Evolutionary conservation across 2,797 vertebrate species (phyloP), one percentile per base, ranked within the genome.

Genomic region (Cynopterus sphinx): DNA sequence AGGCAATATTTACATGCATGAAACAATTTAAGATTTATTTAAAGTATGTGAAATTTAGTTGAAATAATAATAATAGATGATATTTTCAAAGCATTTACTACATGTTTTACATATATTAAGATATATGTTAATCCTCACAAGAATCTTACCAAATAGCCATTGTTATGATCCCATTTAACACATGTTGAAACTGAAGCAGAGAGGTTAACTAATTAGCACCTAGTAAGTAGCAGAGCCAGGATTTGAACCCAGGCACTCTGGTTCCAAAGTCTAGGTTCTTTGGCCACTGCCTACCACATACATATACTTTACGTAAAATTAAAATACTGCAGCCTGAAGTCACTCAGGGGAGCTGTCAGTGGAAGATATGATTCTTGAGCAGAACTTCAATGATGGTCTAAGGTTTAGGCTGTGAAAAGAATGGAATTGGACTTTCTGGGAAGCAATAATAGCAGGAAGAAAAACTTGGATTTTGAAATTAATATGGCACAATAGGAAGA

Each of bases 11-110:
- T 85, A 59, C 4, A 31, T 28, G 13, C 17, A 63, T 41, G 22
- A 94, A 91, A 84, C 16, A 67, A 9, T 87, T 75, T 57, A 65
- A 93, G 63, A 94, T 57, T 86, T 75, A 74, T 70, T 92, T 68
- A 46, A 91, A 53, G 15, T 39, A 1, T 74, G 4, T 87, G 59
- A 75, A 67, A 84, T 87, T 78, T 71, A 43, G 4, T 95, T 75
- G 19, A 57, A 70, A 33, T 82, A 92, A 85, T 55, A 73, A 70
- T 70, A 81, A 74, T 31, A 91, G 39, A 15, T 89, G 53, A 59
- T 63, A 82, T 43, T 85, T 92, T 77, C 1, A 28, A 49, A 73
- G 22, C 36, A 63, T 70, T 96, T 75, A 43, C 36, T 73, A 33
- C 74, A n/a, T 61, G 41, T 78, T 90, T 77, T 77, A n/a, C 3